Evolutionary conservation across 2,113 vertebrate species (phyloP), one percentile per base, ranked within the genome.

Genomic region (Mystacornis crossleyi): DNA sequence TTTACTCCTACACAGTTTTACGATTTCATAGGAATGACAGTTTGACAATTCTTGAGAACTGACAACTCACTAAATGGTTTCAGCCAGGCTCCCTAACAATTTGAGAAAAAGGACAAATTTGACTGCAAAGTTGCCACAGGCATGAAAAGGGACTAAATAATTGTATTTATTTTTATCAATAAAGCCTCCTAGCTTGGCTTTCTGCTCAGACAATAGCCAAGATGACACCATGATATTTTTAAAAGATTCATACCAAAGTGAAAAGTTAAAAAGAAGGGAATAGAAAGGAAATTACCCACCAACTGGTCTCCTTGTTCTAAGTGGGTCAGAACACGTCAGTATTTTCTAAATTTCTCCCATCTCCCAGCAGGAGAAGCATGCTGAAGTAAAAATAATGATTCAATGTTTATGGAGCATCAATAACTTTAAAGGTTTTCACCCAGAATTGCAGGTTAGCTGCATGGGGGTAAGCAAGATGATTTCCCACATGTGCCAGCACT

Each of bases 211-310:
- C 13, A 31, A 66, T 66, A 90, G 38, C 38, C 54, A 80, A 31
- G 45, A 65, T 34, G 58, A 79, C 50, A 86, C 33, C 26, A 38
- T 1, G 4, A 34, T 53, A 38, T 65, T 69, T 94, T 72, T 21
- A 24, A 81, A 60, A 75, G 31, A 80, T 14, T 57, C 66, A n/a
- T 7, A 65, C 42, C 71, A 70, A 77, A 95, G 29, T 24, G 28
- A 73, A 86, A 77, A 91, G 24, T 45, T 2, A 42, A 83, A 93
- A 65, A 73, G n/a, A 72, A 75, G 19, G 21, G 43, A 91, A 54
- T 54, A 93, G 70, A 95, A 95, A 91, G 81, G 64, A 94, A 95
- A 92, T 94, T 80, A 93, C 38, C 51, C 42, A 54, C 74, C 78
- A 78, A 43, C 89, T 77, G 51, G 5, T 86, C 17, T 84, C 65